Conservation (phyloP, 2,797 vertebrate species). For the Lycodopsis pacificus region DNA sequence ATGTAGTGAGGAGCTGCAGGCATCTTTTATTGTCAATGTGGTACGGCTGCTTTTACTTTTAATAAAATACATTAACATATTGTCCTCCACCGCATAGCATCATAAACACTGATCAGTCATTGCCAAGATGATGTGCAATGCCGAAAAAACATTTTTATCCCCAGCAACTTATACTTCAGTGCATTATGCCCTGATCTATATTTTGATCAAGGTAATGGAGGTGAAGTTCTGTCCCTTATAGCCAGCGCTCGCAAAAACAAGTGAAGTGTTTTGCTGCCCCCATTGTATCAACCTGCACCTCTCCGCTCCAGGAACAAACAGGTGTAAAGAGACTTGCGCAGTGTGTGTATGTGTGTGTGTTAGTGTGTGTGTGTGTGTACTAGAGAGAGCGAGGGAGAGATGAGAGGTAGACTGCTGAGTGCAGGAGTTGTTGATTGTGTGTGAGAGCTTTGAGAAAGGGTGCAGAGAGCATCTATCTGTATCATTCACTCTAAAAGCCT, state of each 20-base stretch:
- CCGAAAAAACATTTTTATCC: neutral
- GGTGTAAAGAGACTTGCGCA: slow-evolving; percentile 49
- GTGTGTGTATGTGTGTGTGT: slow-evolving; percentile 16
- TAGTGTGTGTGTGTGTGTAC: slow-evolving; percentile 14
- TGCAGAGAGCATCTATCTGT: slow-evolving; percentile 81
- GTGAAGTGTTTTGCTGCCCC: slow-evolving; percentile 64
- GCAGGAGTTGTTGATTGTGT: slow-evolving; percentile 77
- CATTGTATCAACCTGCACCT: slow-evolving; percentile 60
- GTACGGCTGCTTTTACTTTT: too few relatives aligned
- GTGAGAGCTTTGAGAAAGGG: slow-evolving; percentile 80
- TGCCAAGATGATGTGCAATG: neutral
- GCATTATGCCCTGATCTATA: neutral
- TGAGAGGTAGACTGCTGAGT: slow-evolving; percentile 73
- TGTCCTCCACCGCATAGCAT: neutral
- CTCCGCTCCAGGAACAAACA: slow-evolving; percentile 43
- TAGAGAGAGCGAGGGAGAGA: slow-evolving; percentile 26
- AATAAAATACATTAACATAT: too few relatives aligned
- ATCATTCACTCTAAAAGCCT: slow-evolving; percentile 83
- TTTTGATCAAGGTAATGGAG: slow-evolving; percentile 14
- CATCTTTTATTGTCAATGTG: too few relatives aligned
- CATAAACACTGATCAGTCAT: neutral
- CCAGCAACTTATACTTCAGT: neutral
- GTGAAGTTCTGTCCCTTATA: slow-evolving; percentile 34
- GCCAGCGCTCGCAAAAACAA: slow-evolving; percentile 42
- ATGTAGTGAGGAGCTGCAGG: too few relatives aligned